Evolutionary conservation across 2,888 invertebrate species (phyloP), one percentile per base, ranked within the genome.

Genomic region (Sphaeridia pumilis): DNA sequence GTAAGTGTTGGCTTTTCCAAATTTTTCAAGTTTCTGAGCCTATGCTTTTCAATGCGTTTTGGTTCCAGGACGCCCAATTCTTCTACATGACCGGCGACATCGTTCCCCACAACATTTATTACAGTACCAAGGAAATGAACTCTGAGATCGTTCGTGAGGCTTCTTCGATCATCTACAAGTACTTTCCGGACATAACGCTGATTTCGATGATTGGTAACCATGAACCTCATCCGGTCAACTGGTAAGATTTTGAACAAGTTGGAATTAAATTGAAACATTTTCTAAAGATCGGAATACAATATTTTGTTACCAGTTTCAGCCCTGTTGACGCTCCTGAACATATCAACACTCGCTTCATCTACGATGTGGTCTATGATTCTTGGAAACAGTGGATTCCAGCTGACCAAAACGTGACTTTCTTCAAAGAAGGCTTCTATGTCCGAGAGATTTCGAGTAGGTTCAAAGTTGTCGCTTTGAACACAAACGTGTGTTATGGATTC

Each of bases 151-250:
- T 67, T 12, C 31, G 50, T n/a, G 45, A 28, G 2, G 59, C 58
- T 3, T 55, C 64, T 7, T 27, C 56, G 1, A 43, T 59, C 10
- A 42, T 68, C 12, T 28, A 51, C 26, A 49, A 60, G 14, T 57
- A 61, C 38, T 62, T 64, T 38, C 75, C 69, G 3, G 66, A 67
- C 20, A 73, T 70, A 24, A 71, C 70, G 7, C 67, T 76, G 12
- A 74, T 70, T 61, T 71, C 75, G 50, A 69, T 73, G 1, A 60
- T 77, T 3, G 77, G 77, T 4, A 78, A 78, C 66, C 77, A 77
- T 58, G 77, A 77, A 63, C 70, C 73, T 43, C 71, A 72, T 27
- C 76, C 76, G 1, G 72, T 73, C 26, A 73, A 76, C 66, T 72
- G 73, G 74, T 75, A 63, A 49, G 42, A 24, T 31, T 7, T 31